Evolutionary conservation across 2,797 vertebrate genomes (phyloP).

Genomic region (Nyctalus aviator): DNA sequence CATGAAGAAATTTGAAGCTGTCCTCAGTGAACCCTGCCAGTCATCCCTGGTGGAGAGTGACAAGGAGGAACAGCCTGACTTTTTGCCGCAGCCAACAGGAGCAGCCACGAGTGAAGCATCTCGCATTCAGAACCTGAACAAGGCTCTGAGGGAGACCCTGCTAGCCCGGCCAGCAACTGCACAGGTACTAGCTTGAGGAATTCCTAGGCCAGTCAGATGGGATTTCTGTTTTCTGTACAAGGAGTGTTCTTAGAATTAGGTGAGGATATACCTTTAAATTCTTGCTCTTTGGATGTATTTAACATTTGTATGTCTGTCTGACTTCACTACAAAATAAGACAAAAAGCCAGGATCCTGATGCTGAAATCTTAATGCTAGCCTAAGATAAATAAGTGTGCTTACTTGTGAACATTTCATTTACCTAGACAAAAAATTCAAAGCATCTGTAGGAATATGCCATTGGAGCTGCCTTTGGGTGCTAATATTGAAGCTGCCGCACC

Average conservation of each 20-base stretch:
- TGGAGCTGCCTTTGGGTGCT: background rate
- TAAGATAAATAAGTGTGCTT: background rate
- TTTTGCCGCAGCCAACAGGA: conserved; percentile 84
- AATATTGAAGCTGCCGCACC: background rate
- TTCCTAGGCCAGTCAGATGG: background rate
- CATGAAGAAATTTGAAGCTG: conserved; percentile 95
- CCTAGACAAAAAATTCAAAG: background rate
- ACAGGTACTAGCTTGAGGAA: conserved; percentile 70
- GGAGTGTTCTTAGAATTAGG: background rate
- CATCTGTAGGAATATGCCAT: background rate
- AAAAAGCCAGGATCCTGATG: background rate
- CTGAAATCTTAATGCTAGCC: background rate
- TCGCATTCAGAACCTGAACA: conserved; percentile 90
- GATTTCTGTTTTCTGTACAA: background rate
- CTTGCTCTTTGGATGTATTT: background rate
- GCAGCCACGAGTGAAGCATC: conserved; percentile 67
- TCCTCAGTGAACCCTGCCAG: conserved; percentile 90
- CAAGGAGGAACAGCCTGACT: conserved; percentile 87
- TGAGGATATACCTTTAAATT: conserved; percentile 32
- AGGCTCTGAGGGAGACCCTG: conserved; percentile 86
- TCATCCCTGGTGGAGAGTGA: conserved; percentile 92
- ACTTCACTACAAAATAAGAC: background rate
- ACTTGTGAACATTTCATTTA: background rate
- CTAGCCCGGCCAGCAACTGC: conserved; percentile 84
- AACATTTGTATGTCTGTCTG: background rate